phyloP scores from a whole-genome alignment of 1,140 invertebrate genomes.

The Lasioglossum albipes region DNA sequence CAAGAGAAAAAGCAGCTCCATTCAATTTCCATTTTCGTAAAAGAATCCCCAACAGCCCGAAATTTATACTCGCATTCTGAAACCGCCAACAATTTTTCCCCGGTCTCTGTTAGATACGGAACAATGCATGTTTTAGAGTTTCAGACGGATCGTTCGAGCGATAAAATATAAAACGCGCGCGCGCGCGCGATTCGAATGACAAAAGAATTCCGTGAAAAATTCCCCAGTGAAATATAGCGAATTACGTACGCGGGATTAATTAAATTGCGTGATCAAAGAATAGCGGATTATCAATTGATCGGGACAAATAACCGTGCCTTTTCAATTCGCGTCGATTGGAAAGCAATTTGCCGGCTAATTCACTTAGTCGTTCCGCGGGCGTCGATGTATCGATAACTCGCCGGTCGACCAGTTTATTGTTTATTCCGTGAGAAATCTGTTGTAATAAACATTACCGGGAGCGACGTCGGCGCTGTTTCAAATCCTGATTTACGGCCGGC shows the following conservation, averaged over 20 bases:
- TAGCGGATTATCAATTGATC: background rate
- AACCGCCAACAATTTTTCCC: too few species aligned
- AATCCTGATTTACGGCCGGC: slow-evolving; percentile 15
- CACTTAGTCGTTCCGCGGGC: background rate
- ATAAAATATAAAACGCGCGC: background rate
- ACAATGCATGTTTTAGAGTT: background rate
- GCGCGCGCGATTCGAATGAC: too few species aligned
- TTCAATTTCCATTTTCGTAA: too few species aligned
- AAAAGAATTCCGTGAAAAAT: too few species aligned
- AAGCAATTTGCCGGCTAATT: slow-evolving; percentile 16
- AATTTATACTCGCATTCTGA: too few species aligned
- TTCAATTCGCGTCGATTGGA: background rate
- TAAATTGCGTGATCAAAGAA: background rate
- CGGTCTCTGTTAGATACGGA: background rate
- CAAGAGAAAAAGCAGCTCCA: too few species aligned
- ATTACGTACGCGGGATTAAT: background rate
- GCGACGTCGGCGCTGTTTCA: background rate
- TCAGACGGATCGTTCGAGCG: background rate
- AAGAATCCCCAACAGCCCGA: too few species aligned
- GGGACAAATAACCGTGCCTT: background rate
- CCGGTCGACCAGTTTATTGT: background rate
- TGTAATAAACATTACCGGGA: background rate
- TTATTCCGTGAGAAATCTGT: slow-evolving; percentile 20
- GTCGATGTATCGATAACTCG: background rate
- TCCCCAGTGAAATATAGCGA: too few species aligned